Conservation (phyloP, 2,888 invertebrate species). For the Rutpela maculata region DNA sequence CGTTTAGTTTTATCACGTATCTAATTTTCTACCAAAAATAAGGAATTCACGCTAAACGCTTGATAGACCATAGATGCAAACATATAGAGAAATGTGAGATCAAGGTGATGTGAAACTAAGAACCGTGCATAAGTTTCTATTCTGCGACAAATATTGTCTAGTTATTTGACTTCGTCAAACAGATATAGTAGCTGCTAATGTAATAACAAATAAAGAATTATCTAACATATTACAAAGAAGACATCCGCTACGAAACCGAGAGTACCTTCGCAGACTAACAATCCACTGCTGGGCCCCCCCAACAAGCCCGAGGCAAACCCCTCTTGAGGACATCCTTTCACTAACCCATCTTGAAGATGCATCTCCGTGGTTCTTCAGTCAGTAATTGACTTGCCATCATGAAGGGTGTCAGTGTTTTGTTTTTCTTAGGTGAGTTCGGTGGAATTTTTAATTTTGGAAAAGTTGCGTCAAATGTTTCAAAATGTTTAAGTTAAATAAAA, state of each 20-base stretch:
- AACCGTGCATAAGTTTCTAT: neutral
- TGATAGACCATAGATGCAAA: no score
- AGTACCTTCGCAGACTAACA: conserved; percentile 39
- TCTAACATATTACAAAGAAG: conserved; percentile 49
- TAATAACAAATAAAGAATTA: conserved; percentile 40
- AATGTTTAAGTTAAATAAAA: no score
- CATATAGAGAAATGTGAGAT: neutral
- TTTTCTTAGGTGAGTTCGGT: conserved; percentile 70
- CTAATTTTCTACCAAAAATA: no score
- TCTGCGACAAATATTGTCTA: neutral
- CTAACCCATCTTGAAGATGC: conserved; percentile 68
- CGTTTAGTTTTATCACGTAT: no score
- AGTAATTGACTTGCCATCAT: conserved; percentile 69
- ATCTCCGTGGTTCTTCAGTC: conserved; percentile 66
- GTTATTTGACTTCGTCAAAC: neutral
- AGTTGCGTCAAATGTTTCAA: neutral
- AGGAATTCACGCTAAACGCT: no score
- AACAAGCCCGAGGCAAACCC: conserved; percentile 14
- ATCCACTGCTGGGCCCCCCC: conserved; percentile 37
- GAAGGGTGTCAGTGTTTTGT: conserved; percentile 71
- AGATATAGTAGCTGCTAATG: neutral
- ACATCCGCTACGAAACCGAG: conserved; percentile 45
- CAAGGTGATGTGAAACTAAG: neutral
- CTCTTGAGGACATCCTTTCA: conserved; percentile 64
- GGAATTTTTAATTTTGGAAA: neutral